Evolutionary conservation across 2,888 invertebrate genomes (phyloP).

Genomic region (Ceriagrion tenellum): DNA sequence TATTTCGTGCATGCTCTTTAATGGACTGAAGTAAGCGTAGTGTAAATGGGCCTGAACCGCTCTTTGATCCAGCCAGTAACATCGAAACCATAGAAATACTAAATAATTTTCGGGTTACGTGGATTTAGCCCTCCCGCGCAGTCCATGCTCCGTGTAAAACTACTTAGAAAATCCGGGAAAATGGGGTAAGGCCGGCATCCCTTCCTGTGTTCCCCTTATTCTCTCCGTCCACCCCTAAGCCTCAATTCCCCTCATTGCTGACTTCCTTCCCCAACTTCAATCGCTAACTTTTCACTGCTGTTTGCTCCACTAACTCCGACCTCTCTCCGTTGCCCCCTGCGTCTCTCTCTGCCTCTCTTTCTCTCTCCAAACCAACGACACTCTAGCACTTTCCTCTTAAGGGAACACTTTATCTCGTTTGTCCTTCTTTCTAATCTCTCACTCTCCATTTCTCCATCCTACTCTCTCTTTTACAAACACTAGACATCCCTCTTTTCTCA

Average conservation of each 20-base stretch:
- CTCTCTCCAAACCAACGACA: neutral
- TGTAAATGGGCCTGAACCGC: too few species aligned
- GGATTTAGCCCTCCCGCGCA: too few species aligned
- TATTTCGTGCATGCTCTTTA: too few species aligned
- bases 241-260: neutral
- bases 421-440: neutral
- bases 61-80: too few species aligned
- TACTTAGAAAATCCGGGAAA: too few species aligned
- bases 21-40: too few species aligned
- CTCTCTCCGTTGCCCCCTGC: neutral
- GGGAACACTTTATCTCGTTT: neutral
- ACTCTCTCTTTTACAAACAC: neutral
- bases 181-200: too few species aligned
- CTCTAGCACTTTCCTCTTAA: neutral
- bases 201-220: neutral
- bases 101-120: too few species aligned
- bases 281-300: constrained; percentile 16
- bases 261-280: neutral
- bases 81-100: too few species aligned
- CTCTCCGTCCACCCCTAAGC: neutral
- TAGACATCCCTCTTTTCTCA: neutral
- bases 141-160: too few species aligned
- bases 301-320: neutral
- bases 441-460: too few species aligned
- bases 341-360: neutral